Base-by-base conservation (phyloP, 2,888 invertebrate species). In the Chrysodeixis includens region DNA sequence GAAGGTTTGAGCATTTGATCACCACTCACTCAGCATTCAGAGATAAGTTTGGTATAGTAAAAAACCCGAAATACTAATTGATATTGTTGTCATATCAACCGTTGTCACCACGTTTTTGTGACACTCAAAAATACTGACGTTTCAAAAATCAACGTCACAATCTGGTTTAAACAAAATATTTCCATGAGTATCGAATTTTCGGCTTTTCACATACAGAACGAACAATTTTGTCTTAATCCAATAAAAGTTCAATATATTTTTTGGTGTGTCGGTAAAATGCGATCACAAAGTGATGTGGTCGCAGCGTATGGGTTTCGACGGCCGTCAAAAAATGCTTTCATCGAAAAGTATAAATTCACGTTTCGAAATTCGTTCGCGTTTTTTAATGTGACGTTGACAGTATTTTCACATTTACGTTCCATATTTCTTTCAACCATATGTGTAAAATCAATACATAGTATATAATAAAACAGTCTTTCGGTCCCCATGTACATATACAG, bases 191-290 rank as follows among this genome's bases (percentile, higher is more conserved):
- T 40, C 52, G 56, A 57, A 69, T 62, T 35, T 46, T 22, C 18
- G 20, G 60, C 32, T 68, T 74, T 68, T n/a, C 20, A 65, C 62
- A 61, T 52, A 57, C 32, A 56, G 67, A 70, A 75, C 65, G 75
- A 65, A 75, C 56, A 55, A 64, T 57, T 57, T 69, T 57, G 46
- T 75, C 76, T 75, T 75, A 73, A 73, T 73, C 56, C 56, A 73
- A 75, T 73, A 10, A 76, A 75, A 70, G 66, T 61, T 57, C 49
- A 22, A 51, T 59, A 49, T 12, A 52, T 57, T 40, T 72, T 51
- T 69, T 51, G 9, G 16, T 46, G 46, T 51, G 35, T 32, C 18
- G n/a, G 20, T 20, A 53, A 75, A 72, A 73, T 71, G 66, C 49
- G 66, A 71, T 71, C 66, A 73, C 72, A 59, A 58, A 73, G 61